Evolutionary conservation across 2,888 invertebrate species (phyloP), one percentile per base, ranked within the genome.

Genomic region (Prosopocoilus inquinatus): DNA sequence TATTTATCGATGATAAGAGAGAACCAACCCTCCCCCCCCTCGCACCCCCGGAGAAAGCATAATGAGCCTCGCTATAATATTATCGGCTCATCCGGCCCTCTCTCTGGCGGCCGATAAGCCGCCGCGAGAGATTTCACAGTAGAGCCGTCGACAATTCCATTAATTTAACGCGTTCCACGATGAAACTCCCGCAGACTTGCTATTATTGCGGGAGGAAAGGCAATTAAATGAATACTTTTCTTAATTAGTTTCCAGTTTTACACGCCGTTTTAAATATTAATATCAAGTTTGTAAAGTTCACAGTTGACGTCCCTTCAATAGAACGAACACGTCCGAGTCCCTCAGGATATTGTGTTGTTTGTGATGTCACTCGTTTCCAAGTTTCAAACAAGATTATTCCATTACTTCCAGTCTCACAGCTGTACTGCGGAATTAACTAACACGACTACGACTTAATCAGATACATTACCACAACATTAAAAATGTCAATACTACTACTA

Each of bases 171-270:
- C 71, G 70, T 64, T 67, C 70, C 64, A 64, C 69, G 70, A 68
- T 68, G 71, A 70, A 72, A 72, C 68, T 70, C 47, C 52, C 67
- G 64, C 71, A 68, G 67, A 69, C 68, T 70, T 63, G 70, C 69
- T 69, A 70, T 71, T 71, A 72, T 69, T 69, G 67, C 69, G 66
- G 66, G 63, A 64, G 67, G 64, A 67, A 69, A 68, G 62, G 72
- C 73, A 75, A 75, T 75, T 75, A 74, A 72, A 74, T 66, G 73
- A 71, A 75, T 75, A 73, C 75, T 73, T 73, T 72, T 74, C 74
- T 73, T 75, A 75, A 75, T 75, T 75, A 75, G 72, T 74, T 75
- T 73, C 64, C 68, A 70, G 71, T 71, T 73, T 71, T 69, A 72
- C 71, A 70, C 66, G 71, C 69, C 70, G 67, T 68, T 70, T 69